Percentiles rank a stretch among this genome's conserved stretches.
phyloP scores from a whole-genome alignment of 2,888 invertebrate species.

The Clitarchus hookeri region DNA sequence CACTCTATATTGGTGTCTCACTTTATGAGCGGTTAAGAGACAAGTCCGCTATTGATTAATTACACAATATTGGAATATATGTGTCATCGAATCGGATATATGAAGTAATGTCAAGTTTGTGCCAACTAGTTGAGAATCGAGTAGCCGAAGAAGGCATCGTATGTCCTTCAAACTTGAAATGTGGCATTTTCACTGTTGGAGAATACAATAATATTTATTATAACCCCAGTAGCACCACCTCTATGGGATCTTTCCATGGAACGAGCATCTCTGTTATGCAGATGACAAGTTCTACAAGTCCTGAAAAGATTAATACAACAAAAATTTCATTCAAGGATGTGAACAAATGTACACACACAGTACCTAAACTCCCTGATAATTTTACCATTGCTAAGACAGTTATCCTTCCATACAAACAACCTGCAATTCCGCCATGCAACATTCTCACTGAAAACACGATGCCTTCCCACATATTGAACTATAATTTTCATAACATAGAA shows the following conservation, averaged over 20 bases:
- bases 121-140: background rate
- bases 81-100: background rate
- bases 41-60: background rate
- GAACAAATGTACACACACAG: background rate
- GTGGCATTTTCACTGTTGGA: background rate
- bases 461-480: too few species aligned
- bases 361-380: background rate
- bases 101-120: background rate
- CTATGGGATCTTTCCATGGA: background rate
- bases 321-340: background rate
- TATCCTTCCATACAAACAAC: too few species aligned
- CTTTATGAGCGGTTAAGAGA: background rate
- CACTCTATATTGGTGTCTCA: background rate
- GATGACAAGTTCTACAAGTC: slow-evolving; percentile 1
- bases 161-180: slow-evolving; percentile 3
- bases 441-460: too few species aligned
- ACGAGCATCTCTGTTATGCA: background rate
- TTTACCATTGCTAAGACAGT: too few species aligned
- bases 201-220: background rate
- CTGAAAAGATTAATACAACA: background rate
- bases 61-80: background rate
- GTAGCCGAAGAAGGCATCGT: background rate
- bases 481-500: too few species aligned
- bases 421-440: too few species aligned
- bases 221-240: background rate